Conservation (phyloP, 2,797 vertebrate species). For the Karalla daura region DNA sequence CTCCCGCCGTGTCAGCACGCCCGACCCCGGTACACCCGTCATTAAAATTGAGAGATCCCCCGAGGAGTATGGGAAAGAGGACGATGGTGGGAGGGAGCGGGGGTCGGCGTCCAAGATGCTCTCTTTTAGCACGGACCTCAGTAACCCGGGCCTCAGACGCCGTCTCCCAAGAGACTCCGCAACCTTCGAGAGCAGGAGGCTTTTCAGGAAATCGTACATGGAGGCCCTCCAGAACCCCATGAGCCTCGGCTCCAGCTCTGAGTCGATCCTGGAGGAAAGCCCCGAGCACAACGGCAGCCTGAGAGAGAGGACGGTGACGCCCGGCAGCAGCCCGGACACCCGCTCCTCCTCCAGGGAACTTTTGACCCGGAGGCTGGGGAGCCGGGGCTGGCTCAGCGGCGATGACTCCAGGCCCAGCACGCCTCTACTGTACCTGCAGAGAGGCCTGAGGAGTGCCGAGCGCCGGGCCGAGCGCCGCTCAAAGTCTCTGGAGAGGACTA, state of each 20-base stretch:
- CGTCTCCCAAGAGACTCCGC: conserved; percentile 80
- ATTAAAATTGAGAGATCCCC: conserved; percentile 43
- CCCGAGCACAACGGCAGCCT: conserved; percentile 64
- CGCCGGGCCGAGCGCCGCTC: conserved; percentile 81
- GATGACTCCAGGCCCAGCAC: conserved; percentile 75
- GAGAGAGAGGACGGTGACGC: conserved; percentile 58
- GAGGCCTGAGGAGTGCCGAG: conserved; percentile 66
- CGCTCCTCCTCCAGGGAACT: conserved; percentile 65
- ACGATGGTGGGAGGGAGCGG: conserved; percentile 43
- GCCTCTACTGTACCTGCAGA: conserved; percentile 75
- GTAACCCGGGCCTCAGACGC: conserved; percentile 75
- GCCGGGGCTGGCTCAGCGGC: conserved; percentile 72
- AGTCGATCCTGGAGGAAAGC: conserved; percentile 86
- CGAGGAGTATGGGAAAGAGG: conserved; percentile 42
- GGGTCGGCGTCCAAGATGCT: conserved; percentile 68
- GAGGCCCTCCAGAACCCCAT: conserved; percentile 91
- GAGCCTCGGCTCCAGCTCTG: conserved; percentile 89
- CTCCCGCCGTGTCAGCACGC: conserved; percentile 23
- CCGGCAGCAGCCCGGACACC: conserved; percentile 68
- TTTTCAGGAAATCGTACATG: conserved; percentile 91
- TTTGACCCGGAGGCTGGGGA: conserved; percentile 65
- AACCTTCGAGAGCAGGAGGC: conserved; percentile 82
- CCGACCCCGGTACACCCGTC: conserved; percentile 26
- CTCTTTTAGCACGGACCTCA: conserved; percentile 81
- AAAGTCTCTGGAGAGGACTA: conserved; percentile 85